Base-by-base conservation (phyloP, 2,888 invertebrate species). In the Amblyjoppa fuscipennis region DNA sequence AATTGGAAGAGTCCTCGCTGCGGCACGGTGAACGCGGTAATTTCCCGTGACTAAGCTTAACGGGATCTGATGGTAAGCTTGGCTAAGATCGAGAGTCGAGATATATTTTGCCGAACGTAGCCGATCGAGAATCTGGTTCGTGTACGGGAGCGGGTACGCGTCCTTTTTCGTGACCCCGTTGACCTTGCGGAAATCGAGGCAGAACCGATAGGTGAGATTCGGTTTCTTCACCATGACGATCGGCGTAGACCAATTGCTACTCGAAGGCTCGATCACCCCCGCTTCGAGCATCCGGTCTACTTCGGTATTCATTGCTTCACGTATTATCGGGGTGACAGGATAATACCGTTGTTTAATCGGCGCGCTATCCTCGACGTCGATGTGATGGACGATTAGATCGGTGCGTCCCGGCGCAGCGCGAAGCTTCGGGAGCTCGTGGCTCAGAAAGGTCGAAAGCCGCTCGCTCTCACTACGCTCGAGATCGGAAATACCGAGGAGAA, bases 21-120 rank as follows among this genome's bases (percentile, higher is more conserved):
- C 0, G 91, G 91, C 11, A 92, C 89, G 0, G 89, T 89, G 70
- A 92, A 92, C 2, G 92, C 92, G 6, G 92, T 92, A 4, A 88
- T 85, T 16, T 87, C 85, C n/a, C 83, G 38, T 7, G 88, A 89
- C 20, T 11, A 11, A 28, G 0, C 25, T 28, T 2, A 68, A 51
- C 51, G 20, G 89, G 49, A 92, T 86, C 69, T 92, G 90, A 45
- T 53, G 84, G 64, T 45, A 80, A 41, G 49, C 59, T 25, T 78
- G 69, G 13, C 71, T 78, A 0, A 85, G 53, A n/a, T 76, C 81
- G 1, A 81, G 13, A n/a, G 77, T 86, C 9, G 85, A 88, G 28
- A 88, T 81, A 59, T 86, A 89, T 11, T 83, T 78, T 2, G 85
- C 84, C 0, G 69, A 59, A 20, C 82, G 38, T 31, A 88, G 45